phyloP scores from a whole-genome alignment of 2,888 invertebrate species.

The Acanthoscelides obtectus region DNA sequence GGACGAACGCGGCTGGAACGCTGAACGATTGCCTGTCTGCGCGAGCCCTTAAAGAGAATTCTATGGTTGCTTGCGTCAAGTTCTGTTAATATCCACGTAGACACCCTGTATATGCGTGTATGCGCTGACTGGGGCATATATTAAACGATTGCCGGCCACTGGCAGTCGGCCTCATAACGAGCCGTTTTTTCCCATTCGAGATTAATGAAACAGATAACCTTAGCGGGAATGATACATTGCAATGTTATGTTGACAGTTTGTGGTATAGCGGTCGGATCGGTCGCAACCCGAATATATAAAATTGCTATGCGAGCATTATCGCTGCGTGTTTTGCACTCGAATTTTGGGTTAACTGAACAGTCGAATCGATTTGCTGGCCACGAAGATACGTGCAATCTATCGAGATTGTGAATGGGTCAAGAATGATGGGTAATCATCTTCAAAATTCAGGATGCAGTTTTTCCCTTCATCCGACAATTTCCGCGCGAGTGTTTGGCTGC shows the following conservation, averaged over 20 bases:
- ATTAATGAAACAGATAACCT: conserved; percentile 18
- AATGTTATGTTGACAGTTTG: background rate
- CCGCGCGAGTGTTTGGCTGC: no score
- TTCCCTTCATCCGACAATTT: no score
- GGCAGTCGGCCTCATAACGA: background rate
- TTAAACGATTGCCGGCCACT: background rate
- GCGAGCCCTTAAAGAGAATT: no score
- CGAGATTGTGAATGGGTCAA: no score
- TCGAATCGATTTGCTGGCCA: no score
- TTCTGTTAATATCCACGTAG: background rate
- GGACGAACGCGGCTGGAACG: no score
- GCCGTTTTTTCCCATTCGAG: conserved; percentile 1
- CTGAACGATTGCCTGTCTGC: no score
- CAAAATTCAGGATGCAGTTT: no score
- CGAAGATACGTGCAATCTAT: no score
- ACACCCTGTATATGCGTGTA: background rate
- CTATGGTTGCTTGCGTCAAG: no score
- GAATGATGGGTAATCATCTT: no score
- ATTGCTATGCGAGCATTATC: background rate
- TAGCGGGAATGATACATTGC: conserved; percentile 16
- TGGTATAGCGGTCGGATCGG: background rate
- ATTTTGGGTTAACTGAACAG: background rate
- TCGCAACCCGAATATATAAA: background rate
- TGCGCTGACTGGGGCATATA: background rate
- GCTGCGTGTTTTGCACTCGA: background rate